Percentiles rank a stretch among this genome's conserved stretches.
phyloP scores from a whole-genome alignment of 2,797 vertebrate species.

The Manis javanica region DNA sequence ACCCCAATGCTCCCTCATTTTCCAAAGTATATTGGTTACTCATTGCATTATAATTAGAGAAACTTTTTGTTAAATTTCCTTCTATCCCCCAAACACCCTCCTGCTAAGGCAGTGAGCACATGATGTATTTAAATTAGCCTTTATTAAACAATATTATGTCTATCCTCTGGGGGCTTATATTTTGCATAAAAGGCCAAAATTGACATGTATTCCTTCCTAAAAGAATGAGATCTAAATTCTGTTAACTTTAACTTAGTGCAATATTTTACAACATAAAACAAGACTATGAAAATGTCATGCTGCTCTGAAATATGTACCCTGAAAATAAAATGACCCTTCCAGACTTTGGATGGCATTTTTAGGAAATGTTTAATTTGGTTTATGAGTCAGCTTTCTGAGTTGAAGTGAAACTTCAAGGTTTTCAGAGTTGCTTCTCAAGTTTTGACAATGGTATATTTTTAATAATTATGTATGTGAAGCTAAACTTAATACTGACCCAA shows the following conservation, averaged over 20 bases:
- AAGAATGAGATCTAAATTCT: slow-evolving; percentile 44
- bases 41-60: background rate
- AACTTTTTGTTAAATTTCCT: background rate
- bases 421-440: slow-evolving; percentile 14
- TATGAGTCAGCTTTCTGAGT: slow-evolving; percentile 59
- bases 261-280: slow-evolving; percentile 73
- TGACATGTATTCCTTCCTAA: slow-evolving; percentile 48
- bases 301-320: slow-evolving; percentile 35
- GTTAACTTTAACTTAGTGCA: slow-evolving; percentile 61
- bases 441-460: background rate
- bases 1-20: slow-evolving; percentile 15
- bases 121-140: slow-evolving; percentile 60
- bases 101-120: background rate
- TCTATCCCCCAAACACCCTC: background rate
- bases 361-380: slow-evolving; percentile 64
- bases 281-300: slow-evolving; percentile 64
- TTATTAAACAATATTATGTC: slow-evolving; percentile 47
- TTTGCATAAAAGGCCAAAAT: slow-evolving; percentile 63
- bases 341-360: slow-evolving; percentile 60
- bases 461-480: background rate
- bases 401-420: slow-evolving; percentile 24
- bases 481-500: background rate
- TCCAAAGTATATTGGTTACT: background rate
- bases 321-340: slow-evolving; percentile 71
- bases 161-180: background rate